Evolutionary conservation across 2,888 invertebrate species (phyloP).

Genomic region (Cerceris ruficornis): DNA sequence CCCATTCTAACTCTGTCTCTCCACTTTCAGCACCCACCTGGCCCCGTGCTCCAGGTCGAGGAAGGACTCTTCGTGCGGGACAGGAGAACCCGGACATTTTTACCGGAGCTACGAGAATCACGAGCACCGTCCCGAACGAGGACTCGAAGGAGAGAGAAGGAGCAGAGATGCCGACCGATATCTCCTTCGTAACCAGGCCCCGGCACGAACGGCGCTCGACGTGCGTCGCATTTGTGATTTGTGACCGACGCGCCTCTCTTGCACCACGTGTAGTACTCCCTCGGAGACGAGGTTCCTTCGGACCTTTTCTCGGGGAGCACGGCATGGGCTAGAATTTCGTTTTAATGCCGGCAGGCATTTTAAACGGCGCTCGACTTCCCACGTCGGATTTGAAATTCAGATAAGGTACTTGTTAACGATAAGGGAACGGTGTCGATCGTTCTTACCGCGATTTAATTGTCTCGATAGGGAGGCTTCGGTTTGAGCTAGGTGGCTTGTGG

Average conservation of each 20-base stretch:
- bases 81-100: slow-evolving; percentile 61
- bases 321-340: not conserved
- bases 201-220: slow-evolving; percentile 45
- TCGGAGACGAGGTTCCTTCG: not conserved
- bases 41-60: slow-evolving; percentile 10
- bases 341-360: not conserved
- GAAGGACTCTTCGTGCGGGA: slow-evolving; percentile 51
- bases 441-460: too few relatives aligned
- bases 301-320: slow-evolving; percentile 36
- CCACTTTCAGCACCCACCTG: not conserved
- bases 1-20: too few relatives aligned
- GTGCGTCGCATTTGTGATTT: slow-evolving; percentile 66
- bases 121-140: slow-evolving; percentile 53
- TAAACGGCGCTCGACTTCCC: not conserved
- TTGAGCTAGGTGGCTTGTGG: too few relatives aligned
- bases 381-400: not conserved
- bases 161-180: slow-evolving; percentile 65
- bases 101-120: slow-evolving; percentile 60
- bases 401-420: too few relatives aligned
- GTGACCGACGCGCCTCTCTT: slow-evolving; percentile 48
- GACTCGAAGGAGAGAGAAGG: slow-evolving; percentile 20
- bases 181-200: slow-evolving; percentile 46
- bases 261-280: not conserved
- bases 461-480: too few relatives aligned
- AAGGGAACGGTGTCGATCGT: too few relatives aligned